phyloP scores from a whole-genome alignment of 2,113 vertebrate species.

The Oxyura jamaicensis region DNA sequence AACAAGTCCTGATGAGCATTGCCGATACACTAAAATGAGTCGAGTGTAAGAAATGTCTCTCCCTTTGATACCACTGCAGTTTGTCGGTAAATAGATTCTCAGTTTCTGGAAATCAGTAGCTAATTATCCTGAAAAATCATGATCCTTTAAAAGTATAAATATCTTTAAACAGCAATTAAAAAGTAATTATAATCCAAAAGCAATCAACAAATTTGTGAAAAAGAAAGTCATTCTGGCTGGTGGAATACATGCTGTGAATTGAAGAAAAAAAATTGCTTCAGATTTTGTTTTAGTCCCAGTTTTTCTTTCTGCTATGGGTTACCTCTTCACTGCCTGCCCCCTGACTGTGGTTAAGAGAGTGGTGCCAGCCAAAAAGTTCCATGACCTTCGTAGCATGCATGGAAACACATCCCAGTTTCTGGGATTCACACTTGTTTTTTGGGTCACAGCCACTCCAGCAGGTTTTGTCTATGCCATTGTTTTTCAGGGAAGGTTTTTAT shows the following conservation, averaged over 20 bases:
- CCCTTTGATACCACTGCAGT: background rate
- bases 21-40: background rate
- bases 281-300: background rate
- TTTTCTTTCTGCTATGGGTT: background rate
- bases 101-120: background rate
- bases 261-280: background rate
- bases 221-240: background rate
- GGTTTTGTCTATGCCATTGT: background rate
- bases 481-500: background rate
- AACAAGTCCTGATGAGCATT: background rate
- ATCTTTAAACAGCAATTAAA: conserved; percentile 37
- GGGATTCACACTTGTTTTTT: background rate
- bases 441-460: background rate
- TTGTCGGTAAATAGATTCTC: background rate
- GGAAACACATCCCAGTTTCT: background rate
- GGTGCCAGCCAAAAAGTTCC: background rate
- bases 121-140: conserved; percentile 33
- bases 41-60: background rate
- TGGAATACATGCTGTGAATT: background rate
- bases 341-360: background rate
- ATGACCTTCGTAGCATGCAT: background rate
- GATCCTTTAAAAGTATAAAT: conserved; percentile 11
- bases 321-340: background rate
- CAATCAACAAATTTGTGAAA: background rate
- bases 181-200: conserved; percentile 21